Conservation (phyloP, 2,888 invertebrate species). For the Metalampra italica region DNA sequence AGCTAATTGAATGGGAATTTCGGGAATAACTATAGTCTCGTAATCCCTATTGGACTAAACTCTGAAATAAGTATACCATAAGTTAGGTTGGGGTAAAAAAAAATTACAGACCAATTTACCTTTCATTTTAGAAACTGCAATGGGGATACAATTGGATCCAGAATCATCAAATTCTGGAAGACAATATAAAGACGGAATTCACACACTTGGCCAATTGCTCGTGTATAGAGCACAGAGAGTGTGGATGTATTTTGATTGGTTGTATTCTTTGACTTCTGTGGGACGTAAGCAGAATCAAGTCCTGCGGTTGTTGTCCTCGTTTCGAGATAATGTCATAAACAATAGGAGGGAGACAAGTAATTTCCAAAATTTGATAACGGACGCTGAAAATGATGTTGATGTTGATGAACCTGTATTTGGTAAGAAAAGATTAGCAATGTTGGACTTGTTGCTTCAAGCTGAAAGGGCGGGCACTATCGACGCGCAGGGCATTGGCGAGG, state of each 20-base stretch:
- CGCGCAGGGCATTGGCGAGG: slow-evolving; percentile 74
- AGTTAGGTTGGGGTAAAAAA: too few relatives aligned
- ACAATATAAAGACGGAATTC: slow-evolving; percentile 74
- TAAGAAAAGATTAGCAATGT: slow-evolving; percentile 51
- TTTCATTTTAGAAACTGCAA: slow-evolving; percentile 70
- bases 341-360: slow-evolving; percentile 30
- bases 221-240: slow-evolving; percentile 62
- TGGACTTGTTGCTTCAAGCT: slow-evolving; percentile 62
- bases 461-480: slow-evolving; percentile 67
- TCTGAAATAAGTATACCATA: too few relatives aligned
- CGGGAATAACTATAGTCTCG: too few relatives aligned
- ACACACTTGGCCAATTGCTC: slow-evolving; percentile 45
- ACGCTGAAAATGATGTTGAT: slow-evolving; percentile 8
- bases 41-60: too few relatives aligned
- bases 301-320: slow-evolving; percentile 45
- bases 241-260: slow-evolving; percentile 70
- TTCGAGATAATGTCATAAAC: slow-evolving; percentile 52
- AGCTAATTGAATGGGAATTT: too few relatives aligned
- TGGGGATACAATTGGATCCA: slow-evolving; percentile 79
- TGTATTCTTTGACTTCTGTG: slow-evolving; percentile 67
- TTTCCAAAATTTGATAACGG: not conserved
- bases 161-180: slow-evolving; percentile 44
- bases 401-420: slow-evolving; percentile 21
- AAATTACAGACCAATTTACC: too few relatives aligned
- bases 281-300: slow-evolving; percentile 61